Evolutionary conservation across 2,113 vertebrate species (phyloP), one percentile per base, ranked within the genome.

Genomic region (Amazona vittata): DNA sequence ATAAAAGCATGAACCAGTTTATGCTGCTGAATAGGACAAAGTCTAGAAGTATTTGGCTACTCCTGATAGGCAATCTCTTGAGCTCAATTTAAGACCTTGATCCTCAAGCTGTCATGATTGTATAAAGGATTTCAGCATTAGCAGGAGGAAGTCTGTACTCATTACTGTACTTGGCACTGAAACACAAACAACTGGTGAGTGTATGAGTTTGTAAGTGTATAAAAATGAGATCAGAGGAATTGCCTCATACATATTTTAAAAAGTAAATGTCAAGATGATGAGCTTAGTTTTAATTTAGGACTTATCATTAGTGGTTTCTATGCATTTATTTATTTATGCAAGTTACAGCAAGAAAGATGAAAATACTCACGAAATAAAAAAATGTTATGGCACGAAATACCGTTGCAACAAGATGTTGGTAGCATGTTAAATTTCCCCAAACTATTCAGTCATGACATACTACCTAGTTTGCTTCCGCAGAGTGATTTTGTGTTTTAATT

Each of bases 311-410:
- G 62, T 83, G 79, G 68, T 90, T 90, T 80, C 57, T 71, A 92
- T 95, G 94, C 41, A 96, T 94, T 88, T 95, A 96, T 94, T 94
- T 71, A 95, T 94, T 94, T 94, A 92, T 96, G 91, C 88, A 92
- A 89, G 89, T 92, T 96, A 80, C 43, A 57, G 90, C 83, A 86
- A 53, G 88, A 53, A 80, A 43, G 79, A 92, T 90, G 92, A 93
- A 95, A 95, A 94, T 95, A 95, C 94, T 93, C 90, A 90, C 57
- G 68, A 88, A 78, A 31, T 60, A 50, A 93, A 93, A 88, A 81
- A 76, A 60, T 41, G 7, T 70, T 88, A 52, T 52, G 75, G 70
- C 15, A 4, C 80, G 85, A 90, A 86, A 93, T 92, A 78, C 15
- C 70, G 68, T 46, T 92, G 71, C 53, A 65, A 39, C 1, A 3